Evolutionary conservation across 2,888 invertebrate species (phyloP), one percentile per base, ranked within the genome.

Genomic region (Congeria kusceri): DNA sequence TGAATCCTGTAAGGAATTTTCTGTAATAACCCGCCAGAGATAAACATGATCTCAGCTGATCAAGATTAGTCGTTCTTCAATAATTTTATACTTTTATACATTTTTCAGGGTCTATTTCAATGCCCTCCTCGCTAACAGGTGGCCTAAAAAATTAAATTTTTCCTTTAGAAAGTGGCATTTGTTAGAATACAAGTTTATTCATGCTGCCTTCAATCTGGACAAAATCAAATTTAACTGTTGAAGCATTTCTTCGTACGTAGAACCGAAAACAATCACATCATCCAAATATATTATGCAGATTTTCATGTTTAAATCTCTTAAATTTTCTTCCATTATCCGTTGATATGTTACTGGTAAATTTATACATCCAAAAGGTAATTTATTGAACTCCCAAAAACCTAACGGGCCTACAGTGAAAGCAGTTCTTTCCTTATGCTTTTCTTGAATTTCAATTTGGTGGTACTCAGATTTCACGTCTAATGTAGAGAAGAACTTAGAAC

Each of bases 401-500:
- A n/a, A n/a, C n/a, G n/a, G n/a, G n/a, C n/a, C n/a, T n/a, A n/a
- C n/a, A n/a, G n/a, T n/a, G n/a, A n/a, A n/a, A n/a, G n/a, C n/a
- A n/a, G n/a, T n/a, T n/a, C n/a, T n/a, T n/a, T n/a, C 56, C 46
- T 63, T 71, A 44, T 62, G 62, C 3, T 4, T 11, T 39, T 62
- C 62, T 62, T 62, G 32, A 5, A 62, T 39, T 47, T 47, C 20
- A 47, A 64, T 47, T 13, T 64, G 49, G 27, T 66, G 66, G 32
- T 66, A 66, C 7, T 57, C 66, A 20, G 56, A 56, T 32, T 66
- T 66, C 57, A 66, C 39, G 39, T 66, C 66, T 20, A 66, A 13
- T 5, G 64, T 59, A 7, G 25, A 20, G 39, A 63, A 63, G 23
- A n/a, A 46, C 4, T 13, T 46, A 5, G 65, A 49, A 13, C 66